A percentile compares a stretch with the other conserved stretches of the same genome.
Evolutionary conservation across 1,140 invertebrate species (phyloP).

Genomic region (Bombus breviceps): DNA sequence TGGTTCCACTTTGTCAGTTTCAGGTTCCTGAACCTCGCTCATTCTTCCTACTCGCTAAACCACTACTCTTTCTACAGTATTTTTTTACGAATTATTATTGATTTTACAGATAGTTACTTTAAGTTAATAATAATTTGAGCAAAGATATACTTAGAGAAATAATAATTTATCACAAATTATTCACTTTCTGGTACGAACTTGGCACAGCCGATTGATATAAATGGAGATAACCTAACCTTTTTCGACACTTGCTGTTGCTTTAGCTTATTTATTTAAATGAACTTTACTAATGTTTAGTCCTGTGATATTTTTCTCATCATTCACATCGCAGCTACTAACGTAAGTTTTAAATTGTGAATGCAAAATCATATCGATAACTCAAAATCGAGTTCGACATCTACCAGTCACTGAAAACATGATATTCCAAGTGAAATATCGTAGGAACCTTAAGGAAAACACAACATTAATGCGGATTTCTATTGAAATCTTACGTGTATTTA

Average conservation of each 20-base stretch:
- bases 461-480: no score
- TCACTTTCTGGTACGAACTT: not conserved
- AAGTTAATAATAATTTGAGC: not conserved
- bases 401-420: not conserved
- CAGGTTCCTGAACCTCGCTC: conserved; percentile 7
- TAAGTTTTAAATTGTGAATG: not conserved
- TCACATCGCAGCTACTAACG: not conserved
- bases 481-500: no score
- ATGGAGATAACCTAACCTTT: conserved; percentile 17
- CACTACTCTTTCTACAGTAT: not conserved
- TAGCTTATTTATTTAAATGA: not conserved
- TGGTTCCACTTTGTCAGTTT: conserved; percentile 16
- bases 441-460: no score
- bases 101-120: not conserved
- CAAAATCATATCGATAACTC: not conserved
- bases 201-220: not conserved
- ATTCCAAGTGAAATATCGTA: no score
- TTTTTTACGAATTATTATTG: not conserved
- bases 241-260: no score
- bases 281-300: no score
- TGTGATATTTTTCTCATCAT: not conserved
- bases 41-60: not conserved
- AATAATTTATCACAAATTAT: not conserved
- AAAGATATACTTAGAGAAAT: not conserved
- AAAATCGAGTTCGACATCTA: not conserved